Evolutionary conservation across 2,113 vertebrate species (phyloP), one percentile per base, ranked within the genome.

Genomic region (Lates calcarifer): DNA sequence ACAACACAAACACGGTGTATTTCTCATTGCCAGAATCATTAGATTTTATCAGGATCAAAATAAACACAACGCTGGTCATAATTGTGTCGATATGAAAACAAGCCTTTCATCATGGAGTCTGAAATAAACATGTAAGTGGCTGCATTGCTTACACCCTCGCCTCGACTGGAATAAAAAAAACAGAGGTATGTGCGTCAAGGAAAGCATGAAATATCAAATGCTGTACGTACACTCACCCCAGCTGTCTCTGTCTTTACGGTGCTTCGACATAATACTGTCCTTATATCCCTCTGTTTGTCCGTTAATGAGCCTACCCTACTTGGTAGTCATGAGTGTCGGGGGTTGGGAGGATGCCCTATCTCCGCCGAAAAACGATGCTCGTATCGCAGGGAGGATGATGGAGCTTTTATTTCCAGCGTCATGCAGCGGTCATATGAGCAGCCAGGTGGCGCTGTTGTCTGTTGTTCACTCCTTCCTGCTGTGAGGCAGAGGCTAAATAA

Each of bases 191-290:
- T 77, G 84, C 86, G 87, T 88, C 80, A 87, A 55, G 49, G 64
- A 58, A 33, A 67, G 58, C 62, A 15, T 69, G 41, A 72, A 65
- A 82, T 43, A 75, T 69, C 1, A 83, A 87, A 87, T 61, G 72
- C 17, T 79, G 87, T 87, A 92, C 89, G 74, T 86, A 90, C 89
- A 96, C 96, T 96, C 94, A 98, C 97, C 97, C 97, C 97, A 98
- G 88, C 97, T 97, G 91, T 97, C 97, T 89, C 96, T 92, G 79
- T 98, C 96, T 89, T 93, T 96, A 79, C 96, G 96, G 88, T 90
- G 95, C 84, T 95, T 95, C 61, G 96, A 95, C 96, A 97, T 97
- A 81, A 33, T 91, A 15, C 78, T 67, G 79, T 79, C 85, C 77
- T 87, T 71, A 33, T 22, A 35, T 83, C 83, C 78, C 83, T 82